Evolutionary conservation across 1,140 invertebrate species (phyloP).

Genomic region (Cepaea nemoralis): DNA sequence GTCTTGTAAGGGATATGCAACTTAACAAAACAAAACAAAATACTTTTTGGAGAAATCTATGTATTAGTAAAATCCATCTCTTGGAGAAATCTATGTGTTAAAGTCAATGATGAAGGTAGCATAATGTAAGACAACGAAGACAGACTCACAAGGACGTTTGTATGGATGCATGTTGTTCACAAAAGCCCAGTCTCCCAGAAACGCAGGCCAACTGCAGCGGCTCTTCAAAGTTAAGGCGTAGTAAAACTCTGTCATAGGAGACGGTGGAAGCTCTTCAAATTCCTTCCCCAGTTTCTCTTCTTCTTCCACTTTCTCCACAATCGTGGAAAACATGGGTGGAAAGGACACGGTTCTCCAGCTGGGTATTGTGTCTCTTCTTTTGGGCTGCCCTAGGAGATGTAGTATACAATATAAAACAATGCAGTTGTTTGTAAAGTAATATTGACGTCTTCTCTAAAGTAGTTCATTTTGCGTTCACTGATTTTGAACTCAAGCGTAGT

Average conservation of each 20-base stretch:
- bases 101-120: neutral
- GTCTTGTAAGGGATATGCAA: too few species aligned
- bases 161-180: slow-evolving; percentile 33
- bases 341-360: slow-evolving; percentile 50
- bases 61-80: neutral
- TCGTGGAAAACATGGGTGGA: slow-evolving; percentile 55
- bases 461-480: too few species aligned
- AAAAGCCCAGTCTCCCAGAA: slow-evolving; percentile 56
- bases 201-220: slow-evolving; percentile 46
- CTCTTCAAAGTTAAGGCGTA: slow-evolving; percentile 51
- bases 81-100: neutral
- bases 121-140: neutral
- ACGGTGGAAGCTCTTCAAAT: slow-evolving; percentile 36
- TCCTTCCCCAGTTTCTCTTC: slow-evolving; percentile 52
- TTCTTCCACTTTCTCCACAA: slow-evolving; percentile 55
- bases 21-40: neutral
- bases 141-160: neutral
- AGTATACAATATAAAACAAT: too few species aligned
- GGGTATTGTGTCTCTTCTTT: slow-evolving; percentile 30
- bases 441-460: too few species aligned
- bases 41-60: neutral
- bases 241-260: slow-evolving; percentile 50
- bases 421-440: too few species aligned
- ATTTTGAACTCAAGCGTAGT: too few species aligned
- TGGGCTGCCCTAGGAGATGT: slow-evolving; percentile 49